Evolutionary conservation across 2,797 vertebrate species (phyloP), one percentile per base, ranked within the genome.

Genomic region (Acrossocheilus fasciatus): DNA sequence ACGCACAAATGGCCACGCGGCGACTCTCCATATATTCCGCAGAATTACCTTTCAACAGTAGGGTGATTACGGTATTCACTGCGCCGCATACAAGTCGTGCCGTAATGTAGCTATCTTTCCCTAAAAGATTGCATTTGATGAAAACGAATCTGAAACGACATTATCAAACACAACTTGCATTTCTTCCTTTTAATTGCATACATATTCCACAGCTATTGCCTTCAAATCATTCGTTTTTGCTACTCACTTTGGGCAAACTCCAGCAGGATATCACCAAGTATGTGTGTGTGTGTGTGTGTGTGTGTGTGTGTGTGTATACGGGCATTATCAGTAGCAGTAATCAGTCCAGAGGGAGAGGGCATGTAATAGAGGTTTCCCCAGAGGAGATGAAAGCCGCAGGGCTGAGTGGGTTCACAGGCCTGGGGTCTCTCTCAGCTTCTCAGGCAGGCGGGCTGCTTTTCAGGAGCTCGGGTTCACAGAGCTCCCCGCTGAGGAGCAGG

Each of bases 321-420:
- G 59, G 91, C 92, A 94, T 94, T 95, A 95, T 95, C 94, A 93
- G 93, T 89, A 92, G 92, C 93, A 94, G 94, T 94, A 94, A 95
- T 94, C 93, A 94, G 94, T 94, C 93, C 93, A 93, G 94, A 94
- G 94, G 94, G 94, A 95, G 94, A 82, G 72, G 66, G 57, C 82
- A 81, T 86, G 87, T 83, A 87, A 68, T 66, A 52, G 80, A 77
- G 50, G 78, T 81, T 57, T 72, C 78, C 84, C 73, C 75, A 85
- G 79, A 86, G 52, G 85, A 84, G 89, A 84, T 89, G 73, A 89
- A 87, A 86, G 77, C 77, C 43, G 47, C 54, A 52, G 69, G 81
- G 74, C 76, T 80, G 36, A 73, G 1, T 85, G 66, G 0, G 3
- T 0, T 0, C 39, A 88, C 82, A 47, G 20, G 83, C 81, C 62